phyloP scores from a whole-genome alignment of 1,140 invertebrate species.

The Polyergus mexicanus region DNA sequence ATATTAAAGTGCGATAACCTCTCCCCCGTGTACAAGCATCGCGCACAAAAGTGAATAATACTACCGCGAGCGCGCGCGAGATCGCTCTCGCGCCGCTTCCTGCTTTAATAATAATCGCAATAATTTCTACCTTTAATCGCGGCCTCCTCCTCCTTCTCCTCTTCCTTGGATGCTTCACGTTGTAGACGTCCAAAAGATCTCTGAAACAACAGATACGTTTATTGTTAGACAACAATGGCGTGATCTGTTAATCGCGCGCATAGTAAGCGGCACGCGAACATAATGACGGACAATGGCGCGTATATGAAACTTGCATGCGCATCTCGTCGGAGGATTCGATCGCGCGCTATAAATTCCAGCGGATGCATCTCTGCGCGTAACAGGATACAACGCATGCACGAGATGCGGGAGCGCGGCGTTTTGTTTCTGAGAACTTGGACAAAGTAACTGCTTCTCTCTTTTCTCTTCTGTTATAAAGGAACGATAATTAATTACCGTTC shows the following conservation, averaged over 20 bases:
- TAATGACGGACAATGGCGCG: slow-evolving; percentile 53
- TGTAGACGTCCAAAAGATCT: background rate
- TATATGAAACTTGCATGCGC: background rate
- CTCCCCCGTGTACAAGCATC: background rate
- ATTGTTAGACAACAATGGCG: slow-evolving; percentile 47
- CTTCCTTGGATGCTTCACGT: background rate
- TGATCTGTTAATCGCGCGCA: slow-evolving; percentile 49
- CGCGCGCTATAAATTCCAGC: slow-evolving; percentile 34
- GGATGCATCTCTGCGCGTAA: slow-evolving; percentile 31
- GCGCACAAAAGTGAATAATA: background rate
- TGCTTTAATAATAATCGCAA: slow-evolving; percentile 53
- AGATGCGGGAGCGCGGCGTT: slow-evolving; percentile 6
- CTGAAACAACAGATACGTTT: slow-evolving; percentile 45
- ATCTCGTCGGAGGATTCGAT: slow-evolving; percentile 14
- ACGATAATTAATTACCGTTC: slow-evolving; percentile 71
- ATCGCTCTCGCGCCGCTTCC: slow-evolving; percentile 6
- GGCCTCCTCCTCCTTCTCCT: background rate
- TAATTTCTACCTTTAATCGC: slow-evolving; percentile 32
- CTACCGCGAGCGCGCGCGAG: background rate
- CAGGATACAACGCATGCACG: slow-evolving; percentile 29
- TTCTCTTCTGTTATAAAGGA: slow-evolving; percentile 21
- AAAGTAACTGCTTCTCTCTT: slow-evolving; percentile 40
- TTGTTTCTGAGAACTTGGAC: slow-evolving; percentile 48
- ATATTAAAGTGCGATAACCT: background rate
- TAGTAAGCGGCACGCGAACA: slow-evolving; percentile 48